Evolutionary conservation across 2,888 invertebrate species (phyloP).

Genomic region (Omphaloscelis lunosa): DNA sequence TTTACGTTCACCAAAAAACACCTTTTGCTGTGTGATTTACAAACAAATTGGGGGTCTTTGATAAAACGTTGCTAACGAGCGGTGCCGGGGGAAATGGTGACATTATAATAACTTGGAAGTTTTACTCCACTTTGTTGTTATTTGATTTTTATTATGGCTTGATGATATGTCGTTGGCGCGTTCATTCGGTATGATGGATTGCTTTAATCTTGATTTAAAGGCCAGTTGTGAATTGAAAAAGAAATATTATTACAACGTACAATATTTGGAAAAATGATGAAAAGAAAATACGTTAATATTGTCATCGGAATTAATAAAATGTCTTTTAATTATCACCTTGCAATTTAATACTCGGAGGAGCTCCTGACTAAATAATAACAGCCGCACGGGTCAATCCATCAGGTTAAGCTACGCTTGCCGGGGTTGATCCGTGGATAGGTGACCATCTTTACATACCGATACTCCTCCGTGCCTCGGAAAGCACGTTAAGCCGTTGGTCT

Average conservation of each 20-base stretch:
- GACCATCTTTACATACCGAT: too few relatives aligned
- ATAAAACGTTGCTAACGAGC: conserved; percentile 61
- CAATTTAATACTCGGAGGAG: too few relatives aligned
- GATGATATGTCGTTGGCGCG: conserved; percentile 23
- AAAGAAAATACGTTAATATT: background rate
- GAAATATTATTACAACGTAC: background rate
- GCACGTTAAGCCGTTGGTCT: too few relatives aligned
- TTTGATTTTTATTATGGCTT: conserved; percentile 48
- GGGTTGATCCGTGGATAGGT: too few relatives aligned
- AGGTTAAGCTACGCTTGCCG: too few relatives aligned
- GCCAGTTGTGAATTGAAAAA: background rate
- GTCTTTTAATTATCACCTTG: background rate
- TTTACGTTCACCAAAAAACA: conserved; percentile 29
- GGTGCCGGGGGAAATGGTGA: conserved; percentile 48
- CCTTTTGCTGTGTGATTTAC: conserved; percentile 41
- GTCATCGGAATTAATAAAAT: too few relatives aligned
- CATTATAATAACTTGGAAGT: conserved; percentile 57
- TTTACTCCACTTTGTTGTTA: conserved; percentile 44
- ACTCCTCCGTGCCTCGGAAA: too few relatives aligned
- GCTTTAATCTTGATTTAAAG: background rate
- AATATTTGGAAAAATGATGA: background rate
- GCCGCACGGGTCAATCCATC: too few relatives aligned
- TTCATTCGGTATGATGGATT: conserved; percentile 8
- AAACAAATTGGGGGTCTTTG: conserved; percentile 60
- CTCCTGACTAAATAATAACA: too few relatives aligned